Conservation (phyloP, 2,113 vertebrate genomes). For the Sclerurus mexicanus region DNA sequence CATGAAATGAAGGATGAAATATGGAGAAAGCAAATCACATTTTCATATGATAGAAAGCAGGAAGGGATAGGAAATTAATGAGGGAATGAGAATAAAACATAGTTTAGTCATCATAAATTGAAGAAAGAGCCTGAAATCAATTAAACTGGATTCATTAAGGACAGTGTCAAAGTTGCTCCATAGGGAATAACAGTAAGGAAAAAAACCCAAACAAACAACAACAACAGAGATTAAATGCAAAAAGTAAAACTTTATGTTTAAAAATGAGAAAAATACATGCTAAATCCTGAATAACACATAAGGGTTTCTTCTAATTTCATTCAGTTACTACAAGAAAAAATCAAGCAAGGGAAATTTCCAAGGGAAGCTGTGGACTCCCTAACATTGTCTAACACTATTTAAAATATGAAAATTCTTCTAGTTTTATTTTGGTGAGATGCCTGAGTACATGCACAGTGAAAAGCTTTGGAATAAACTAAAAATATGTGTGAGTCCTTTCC, state of each 20-base stretch:
- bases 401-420: background rate
- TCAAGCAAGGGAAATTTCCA: background rate
- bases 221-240: background rate
- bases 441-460: background rate
- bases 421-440: background rate
- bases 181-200: background rate
- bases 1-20: background rate
- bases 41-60: slow-evolving; percentile 5
- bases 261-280: background rate
- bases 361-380: background rate
- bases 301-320: background rate
- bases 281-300: background rate
- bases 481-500: background rate
- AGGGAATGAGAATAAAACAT: background rate
- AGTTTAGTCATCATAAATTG: background rate
- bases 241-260: background rate
- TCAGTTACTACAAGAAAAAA: background rate
- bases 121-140: slow-evolving; percentile 8
- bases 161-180: background rate
- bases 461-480: background rate
- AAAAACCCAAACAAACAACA: background rate
- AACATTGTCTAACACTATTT: background rate
- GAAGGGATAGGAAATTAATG: background rate
- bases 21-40: background rate
- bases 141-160: background rate